Percentiles rank a stretch among this genome's conserved stretches.
Conservation (phyloP, 2,797 vertebrate species). For the Syngnathus rostellatus region DNA sequence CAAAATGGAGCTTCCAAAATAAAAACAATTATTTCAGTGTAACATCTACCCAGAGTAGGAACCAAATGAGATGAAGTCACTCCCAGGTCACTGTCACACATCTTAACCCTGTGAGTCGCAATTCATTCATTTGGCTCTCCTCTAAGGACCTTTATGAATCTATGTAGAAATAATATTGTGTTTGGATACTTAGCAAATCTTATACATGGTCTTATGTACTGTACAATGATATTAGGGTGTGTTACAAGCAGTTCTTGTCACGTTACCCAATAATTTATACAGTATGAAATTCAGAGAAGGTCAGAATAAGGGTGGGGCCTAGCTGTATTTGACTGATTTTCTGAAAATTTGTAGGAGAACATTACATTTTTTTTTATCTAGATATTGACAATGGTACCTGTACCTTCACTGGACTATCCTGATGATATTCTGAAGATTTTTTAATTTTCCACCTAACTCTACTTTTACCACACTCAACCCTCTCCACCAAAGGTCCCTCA, state of each 20-base stretch:
- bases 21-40: slow-evolving; percentile 12
- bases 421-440: neutral
- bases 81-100: neutral
- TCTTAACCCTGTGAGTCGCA: neutral
- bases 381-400: neutral
- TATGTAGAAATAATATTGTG: neutral
- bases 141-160: neutral
- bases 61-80: neutral
- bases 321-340: too few species aligned
- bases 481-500: slow-evolving; percentile 30
- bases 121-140: neutral
- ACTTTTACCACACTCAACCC: neutral
- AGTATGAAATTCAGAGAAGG: too few species aligned
- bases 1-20: slow-evolving; percentile 14
- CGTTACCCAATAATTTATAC: neutral
- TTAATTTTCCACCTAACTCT: neutral
- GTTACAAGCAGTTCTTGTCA: neutral
- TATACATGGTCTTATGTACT: neutral
- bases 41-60: neutral
- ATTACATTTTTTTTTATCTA: neutral
- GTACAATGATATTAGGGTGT: neutral
- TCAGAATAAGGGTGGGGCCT: too few species aligned
- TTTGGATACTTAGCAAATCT: neutral
- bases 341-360: too few species aligned
- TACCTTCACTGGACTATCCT: neutral